Evolutionary conservation across 2,888 invertebrate genomes (phyloP).

Genomic region (Calameuta filiformis): DNA sequence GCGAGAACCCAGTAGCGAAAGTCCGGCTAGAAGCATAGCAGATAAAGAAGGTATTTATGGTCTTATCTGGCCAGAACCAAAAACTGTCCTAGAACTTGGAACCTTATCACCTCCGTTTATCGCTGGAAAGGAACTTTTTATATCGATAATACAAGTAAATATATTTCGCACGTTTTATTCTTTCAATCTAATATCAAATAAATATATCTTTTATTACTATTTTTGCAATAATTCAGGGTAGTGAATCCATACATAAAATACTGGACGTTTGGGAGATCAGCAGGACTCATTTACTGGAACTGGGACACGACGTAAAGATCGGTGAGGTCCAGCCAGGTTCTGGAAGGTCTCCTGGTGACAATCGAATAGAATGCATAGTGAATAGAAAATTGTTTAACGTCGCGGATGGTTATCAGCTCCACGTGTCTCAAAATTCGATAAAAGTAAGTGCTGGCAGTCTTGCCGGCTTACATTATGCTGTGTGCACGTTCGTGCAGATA

Average conservation of each 20-base stretch:
- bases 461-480: slow-evolving; percentile 70
- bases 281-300: slow-evolving; percentile 63
- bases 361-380: slow-evolving; percentile 69
- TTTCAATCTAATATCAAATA: background rate
- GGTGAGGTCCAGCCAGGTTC: slow-evolving; percentile 65
- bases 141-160: slow-evolving; percentile 64
- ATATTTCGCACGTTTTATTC: background rate
- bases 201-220: background rate
- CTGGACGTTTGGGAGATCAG: slow-evolving; percentile 69
- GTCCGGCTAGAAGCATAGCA: slow-evolving; percentile 43
- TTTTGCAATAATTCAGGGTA: slow-evolving; percentile 46
- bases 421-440: slow-evolving; percentile 67
- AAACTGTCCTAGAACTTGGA: slow-evolving; percentile 68
- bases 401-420: slow-evolving; percentile 68
- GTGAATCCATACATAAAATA: slow-evolving; percentile 63
- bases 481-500: slow-evolving; percentile 70
- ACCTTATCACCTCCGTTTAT: slow-evolving; percentile 65
- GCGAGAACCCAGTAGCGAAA: slow-evolving; percentile 48
- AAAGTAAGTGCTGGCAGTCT: slow-evolving; percentile 70
- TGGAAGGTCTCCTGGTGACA: slow-evolving; percentile 58
- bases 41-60: slow-evolving; percentile 53
- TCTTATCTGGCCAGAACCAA: slow-evolving; percentile 73
- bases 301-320: slow-evolving; percentile 67
- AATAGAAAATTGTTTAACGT: slow-evolving; percentile 67
- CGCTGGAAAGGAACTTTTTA: slow-evolving; percentile 65